phyloP scores from a whole-genome alignment of 2,888 invertebrate genomes.

The Fabriciana adippe region DNA sequence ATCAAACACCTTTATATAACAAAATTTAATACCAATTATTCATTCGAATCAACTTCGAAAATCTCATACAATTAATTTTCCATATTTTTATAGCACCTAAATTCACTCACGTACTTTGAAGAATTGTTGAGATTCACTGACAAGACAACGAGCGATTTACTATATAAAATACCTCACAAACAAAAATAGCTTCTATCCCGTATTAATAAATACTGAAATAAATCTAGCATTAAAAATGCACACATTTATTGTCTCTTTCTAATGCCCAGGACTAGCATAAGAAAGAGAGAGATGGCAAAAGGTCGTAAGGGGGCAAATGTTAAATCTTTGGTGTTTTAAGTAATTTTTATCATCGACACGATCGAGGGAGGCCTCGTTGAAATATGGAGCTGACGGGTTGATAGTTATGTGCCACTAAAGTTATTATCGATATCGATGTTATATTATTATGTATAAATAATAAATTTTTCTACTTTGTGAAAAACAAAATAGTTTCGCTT shows the following conservation, averaged over 20 bases:
- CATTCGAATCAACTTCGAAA: slow-evolving; percentile 37
- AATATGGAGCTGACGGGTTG: slow-evolving; percentile 71
- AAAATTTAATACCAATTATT: slow-evolving; percentile 29
- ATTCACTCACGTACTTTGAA: slow-evolving; percentile 68
- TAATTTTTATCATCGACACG: slow-evolving; percentile 81
- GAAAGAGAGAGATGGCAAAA: slow-evolving; percentile 55
- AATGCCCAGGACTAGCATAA: slow-evolving; percentile 34
- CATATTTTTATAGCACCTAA: slow-evolving; percentile 64
- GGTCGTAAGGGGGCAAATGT: slow-evolving; percentile 66
- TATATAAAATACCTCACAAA: slow-evolving; percentile 40
- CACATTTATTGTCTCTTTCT: slow-evolving; percentile 45
- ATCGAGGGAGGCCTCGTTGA: slow-evolving; percentile 75
- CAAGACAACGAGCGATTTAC: slow-evolving; percentile 69
- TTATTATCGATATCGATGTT: slow-evolving; percentile 49
- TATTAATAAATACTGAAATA: slow-evolving; percentile 13
- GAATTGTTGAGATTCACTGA: slow-evolving; percentile 61
- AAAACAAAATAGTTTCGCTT: too few species aligned
- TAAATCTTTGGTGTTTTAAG: slow-evolving; percentile 81
- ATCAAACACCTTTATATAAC: slow-evolving; percentile 13
- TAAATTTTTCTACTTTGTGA: too few species aligned
- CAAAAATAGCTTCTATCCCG: slow-evolving; percentile 21
- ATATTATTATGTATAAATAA: slow-evolving; percentile 14
- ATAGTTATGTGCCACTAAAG: slow-evolving; percentile 54
- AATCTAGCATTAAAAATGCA: neutral
- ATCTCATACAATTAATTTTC: slow-evolving; percentile 57